Base-by-base conservation (phyloP, 2,888 invertebrate species). In the Melanostoma mellinum region DNA sequence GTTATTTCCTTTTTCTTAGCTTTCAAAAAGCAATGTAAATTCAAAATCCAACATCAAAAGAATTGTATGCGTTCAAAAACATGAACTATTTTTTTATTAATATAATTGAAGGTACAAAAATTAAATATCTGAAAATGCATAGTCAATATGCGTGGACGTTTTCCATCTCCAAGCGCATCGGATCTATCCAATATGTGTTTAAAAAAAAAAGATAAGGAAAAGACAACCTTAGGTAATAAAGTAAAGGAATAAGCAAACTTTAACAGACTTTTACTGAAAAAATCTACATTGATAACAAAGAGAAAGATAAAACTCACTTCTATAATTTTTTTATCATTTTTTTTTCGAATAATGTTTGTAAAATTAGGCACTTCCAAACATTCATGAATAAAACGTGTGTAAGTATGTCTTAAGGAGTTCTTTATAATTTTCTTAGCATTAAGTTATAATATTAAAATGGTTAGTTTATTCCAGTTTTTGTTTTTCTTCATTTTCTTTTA, bases 321-420 rank as follows among this genome's bases (percentile, higher is more conserved):
- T 20, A 20, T 6, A 6, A 3, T 56, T 30, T 40, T 6, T 61
- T 10, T 36, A 32, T 10, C 9, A 44, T n/a, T 10, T 42, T 36
- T 48, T 56, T 4, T 58, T 44, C 42, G 40, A 53, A 10, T 44
- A 44, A 30, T 40, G 48, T 61, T 52, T 58, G 56, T 40, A 75
- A 75, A 53, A 69, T 40, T 76, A 81, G 80, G 80, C 80, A 76
- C 76, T 76, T 76, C 76, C 53, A 72, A 81, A 80, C 58, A 58
- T 71, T 69, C 40, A 60, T 69, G 40, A 63, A 63, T 76, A 71
- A 69, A 71, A 61, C 30, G 42, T 38, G 42, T 52, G 53, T 65
- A 61, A 36, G 42, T 38, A 44, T 52, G 53, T 65, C 0, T 67
- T 67, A 44, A 55, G 55, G 30, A 10, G 40, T 36, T 74, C 3